A percentile compares a stretch with the other conserved stretches of the same genome.
phyloP scores from a whole-genome alignment of 1,140 invertebrate species.

The Parasteatoda tepidariorum region DNA sequence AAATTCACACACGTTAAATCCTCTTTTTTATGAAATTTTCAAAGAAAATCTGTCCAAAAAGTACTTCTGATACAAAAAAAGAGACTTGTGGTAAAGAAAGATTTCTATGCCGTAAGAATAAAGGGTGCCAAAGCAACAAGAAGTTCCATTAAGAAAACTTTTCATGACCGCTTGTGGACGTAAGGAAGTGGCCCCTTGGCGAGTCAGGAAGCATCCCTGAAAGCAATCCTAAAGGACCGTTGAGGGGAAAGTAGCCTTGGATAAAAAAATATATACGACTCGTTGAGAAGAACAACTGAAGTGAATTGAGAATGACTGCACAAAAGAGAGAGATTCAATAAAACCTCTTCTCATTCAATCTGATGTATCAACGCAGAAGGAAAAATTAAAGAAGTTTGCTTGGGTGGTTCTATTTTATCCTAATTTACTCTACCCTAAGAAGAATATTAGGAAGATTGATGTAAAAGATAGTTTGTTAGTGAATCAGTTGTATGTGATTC shows the following conservation, averaged over 20 bases:
- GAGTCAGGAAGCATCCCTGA: constrained; percentile 20
- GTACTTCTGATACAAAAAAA: neutral
- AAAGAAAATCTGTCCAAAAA: neutral
- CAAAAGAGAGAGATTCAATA: constrained; percentile 26
- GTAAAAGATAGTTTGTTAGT: too few relatives aligned
- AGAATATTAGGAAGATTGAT: neutral
- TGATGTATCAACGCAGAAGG: neutral
- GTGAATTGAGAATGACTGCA: constrained; percentile 31
- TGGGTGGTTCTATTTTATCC: constrained; percentile 8
- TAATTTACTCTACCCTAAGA: neutral
- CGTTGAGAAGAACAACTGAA: neutral
- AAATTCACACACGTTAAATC: too few relatives aligned
- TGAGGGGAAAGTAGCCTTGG: neutral
- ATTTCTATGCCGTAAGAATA: neutral
- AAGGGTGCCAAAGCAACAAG: neutral
- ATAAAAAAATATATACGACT: neutral
- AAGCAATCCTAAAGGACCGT: constrained; percentile 16
- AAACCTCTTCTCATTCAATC: constrained; percentile 7
- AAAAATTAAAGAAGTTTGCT: constrained; percentile 34
- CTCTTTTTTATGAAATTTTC: too few relatives aligned
- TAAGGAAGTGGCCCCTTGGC: constrained; percentile 20
- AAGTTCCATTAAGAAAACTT: constrained; percentile 9
- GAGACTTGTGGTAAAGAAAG: too few relatives aligned
- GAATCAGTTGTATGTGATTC: too few relatives aligned
- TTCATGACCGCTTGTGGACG: constrained; percentile 27